Percentiles rank a stretch among this genome's conserved stretches.
These are phyloP conservation scores for Maconellicoccus hirsutus DNA, from an alignment of 1,140 invertebrate species.

Conservation along the genomic window DNA sequence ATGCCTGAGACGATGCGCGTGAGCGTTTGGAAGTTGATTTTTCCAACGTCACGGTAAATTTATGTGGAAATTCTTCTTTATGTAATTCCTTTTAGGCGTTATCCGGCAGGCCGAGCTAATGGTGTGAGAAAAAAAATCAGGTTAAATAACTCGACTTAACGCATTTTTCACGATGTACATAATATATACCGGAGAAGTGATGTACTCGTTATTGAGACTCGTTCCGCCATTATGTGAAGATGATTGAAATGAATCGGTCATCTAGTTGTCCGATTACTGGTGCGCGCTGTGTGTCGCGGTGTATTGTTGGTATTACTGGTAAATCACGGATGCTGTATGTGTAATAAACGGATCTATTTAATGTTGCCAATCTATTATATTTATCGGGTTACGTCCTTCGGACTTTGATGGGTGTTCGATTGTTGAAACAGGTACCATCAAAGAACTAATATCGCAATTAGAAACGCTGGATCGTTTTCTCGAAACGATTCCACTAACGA, in stretches of 20 bases:
- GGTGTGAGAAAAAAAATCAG: constrained; percentile 6
- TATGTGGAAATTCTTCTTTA: no score
- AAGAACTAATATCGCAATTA: background rate
- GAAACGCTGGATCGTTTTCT: background rate
- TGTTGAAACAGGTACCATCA: background rate
- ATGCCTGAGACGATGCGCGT: no score
- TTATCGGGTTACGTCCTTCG: background rate
- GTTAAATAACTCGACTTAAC: background rate
- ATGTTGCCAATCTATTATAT: background rate
- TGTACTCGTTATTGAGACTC: background rate
- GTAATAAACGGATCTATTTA: constrained; percentile 4
- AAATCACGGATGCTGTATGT: background rate
- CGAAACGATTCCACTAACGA: background rate
- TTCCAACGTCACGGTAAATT: no score
- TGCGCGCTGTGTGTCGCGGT: background rate
- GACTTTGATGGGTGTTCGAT: background rate
- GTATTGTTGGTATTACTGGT: background rate
- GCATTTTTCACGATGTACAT: no score
- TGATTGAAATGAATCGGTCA: constrained; percentile 4
- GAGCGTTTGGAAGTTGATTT: no score
- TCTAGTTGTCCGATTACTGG: background rate
- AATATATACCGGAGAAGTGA: background rate
- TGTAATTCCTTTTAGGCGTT: no score
- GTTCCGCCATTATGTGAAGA: background rate
- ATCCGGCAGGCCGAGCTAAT: no score